Conservation (phyloP, 35 echinoderm and acorn worm genomes). For the Ophiothrix spiculata region DNA sequence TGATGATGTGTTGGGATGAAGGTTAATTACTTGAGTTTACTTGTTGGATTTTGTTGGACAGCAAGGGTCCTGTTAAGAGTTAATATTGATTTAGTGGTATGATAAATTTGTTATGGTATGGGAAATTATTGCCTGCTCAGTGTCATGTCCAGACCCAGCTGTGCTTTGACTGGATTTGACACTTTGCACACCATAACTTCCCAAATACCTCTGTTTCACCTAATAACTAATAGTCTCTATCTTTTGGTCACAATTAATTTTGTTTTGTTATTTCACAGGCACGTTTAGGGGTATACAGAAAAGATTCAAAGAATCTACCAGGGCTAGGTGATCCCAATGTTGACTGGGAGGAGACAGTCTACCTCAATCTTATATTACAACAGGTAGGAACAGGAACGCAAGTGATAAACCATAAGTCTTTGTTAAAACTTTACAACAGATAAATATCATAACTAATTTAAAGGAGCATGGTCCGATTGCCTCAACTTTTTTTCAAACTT, state of each 20-base stretch:
- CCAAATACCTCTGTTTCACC: background rate
- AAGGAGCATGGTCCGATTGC: too few species aligned
- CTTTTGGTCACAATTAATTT: background rate
- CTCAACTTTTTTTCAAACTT: too few species aligned
- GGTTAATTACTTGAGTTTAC: background rate
- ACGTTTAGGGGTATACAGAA: slow-evolving; percentile 81
- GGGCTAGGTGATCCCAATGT: slow-evolving; percentile 88
- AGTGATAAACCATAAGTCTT: background rate
- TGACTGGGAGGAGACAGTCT: slow-evolving; percentile 99
- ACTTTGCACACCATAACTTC: too few species aligned
- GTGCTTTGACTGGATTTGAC: background rate
- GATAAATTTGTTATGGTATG: too few species aligned
- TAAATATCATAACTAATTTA: too few species aligned
- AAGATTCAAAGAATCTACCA: slow-evolving; percentile 95
- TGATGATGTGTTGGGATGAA: too few species aligned
- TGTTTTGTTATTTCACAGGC: slow-evolving; percentile 45
- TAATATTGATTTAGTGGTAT: too few species aligned
- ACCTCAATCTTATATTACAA: slow-evolving; percentile 99
- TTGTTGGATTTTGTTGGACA: background rate
- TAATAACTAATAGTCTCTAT: background rate
- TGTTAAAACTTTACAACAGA: too few species aligned
- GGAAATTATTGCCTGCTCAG: too few species aligned
- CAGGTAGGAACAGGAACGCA: slow-evolving; percentile 50
- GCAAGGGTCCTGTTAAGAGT: too few species aligned
- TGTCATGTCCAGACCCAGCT: background rate